phyloP scores from a whole-genome alignment of 1,140 invertebrate genomes.

The Colletes gigas region DNA sequence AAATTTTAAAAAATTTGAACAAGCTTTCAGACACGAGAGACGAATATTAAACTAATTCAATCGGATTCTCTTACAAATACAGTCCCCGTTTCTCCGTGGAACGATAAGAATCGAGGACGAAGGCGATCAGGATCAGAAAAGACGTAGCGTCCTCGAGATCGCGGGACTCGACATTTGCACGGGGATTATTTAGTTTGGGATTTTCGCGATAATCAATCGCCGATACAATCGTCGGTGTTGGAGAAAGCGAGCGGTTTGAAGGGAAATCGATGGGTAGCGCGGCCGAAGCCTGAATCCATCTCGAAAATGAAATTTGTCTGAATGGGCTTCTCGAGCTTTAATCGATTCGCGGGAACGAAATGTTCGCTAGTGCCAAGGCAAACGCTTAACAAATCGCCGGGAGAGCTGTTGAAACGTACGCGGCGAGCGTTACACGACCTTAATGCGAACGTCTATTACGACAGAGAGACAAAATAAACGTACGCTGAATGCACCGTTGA shows the following conservation, averaged over 20 bases:
- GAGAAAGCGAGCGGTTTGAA: background rate
- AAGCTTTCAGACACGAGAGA: no score
- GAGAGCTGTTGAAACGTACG: background rate
- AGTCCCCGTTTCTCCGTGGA: no score
- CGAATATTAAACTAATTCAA: no score
- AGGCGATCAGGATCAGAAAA: no score
- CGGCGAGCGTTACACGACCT: background rate
- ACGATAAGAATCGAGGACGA: no score
- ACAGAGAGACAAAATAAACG: background rate
- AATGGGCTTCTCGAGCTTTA: constrained; percentile 17
- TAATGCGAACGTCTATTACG: constrained; percentile 6
- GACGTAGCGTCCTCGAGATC: no score
- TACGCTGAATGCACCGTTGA: background rate
- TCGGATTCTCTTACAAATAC: no score
- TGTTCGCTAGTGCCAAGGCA: background rate
- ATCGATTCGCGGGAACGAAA: constrained; percentile 24
- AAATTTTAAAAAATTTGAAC: no score
- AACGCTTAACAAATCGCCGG: constrained; percentile 13
- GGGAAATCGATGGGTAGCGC: constrained; percentile 9
- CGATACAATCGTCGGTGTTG: constrained; percentile 1
- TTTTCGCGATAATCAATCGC: background rate
- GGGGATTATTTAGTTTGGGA: background rate
- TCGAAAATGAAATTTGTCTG: constrained; percentile 41
- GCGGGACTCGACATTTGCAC: background rate
- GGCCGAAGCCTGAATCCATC: constrained; percentile 13